Conservation (phyloP, 2,113 vertebrate genomes). For the Etheostoma cragini region DNA sequence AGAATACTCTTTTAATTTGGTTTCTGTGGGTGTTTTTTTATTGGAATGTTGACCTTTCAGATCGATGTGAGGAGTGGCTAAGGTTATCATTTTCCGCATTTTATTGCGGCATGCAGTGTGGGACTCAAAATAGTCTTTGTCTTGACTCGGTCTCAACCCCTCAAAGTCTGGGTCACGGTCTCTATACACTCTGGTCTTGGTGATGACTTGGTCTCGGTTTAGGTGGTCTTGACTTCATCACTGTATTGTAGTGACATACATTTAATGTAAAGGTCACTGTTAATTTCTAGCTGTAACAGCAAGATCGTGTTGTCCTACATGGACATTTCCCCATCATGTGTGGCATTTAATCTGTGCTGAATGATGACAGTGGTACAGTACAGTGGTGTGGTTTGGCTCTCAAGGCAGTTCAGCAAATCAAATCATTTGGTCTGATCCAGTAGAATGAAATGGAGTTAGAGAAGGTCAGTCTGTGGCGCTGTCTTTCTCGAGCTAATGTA, state of each 20-base stretch:
- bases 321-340: neutral
- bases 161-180: too few species aligned
- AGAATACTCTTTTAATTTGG: too few species aligned
- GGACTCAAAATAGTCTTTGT: too few species aligned
- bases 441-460: constrained; percentile 68
- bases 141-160: too few species aligned
- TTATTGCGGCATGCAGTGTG: too few species aligned
- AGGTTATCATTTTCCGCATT: too few species aligned
- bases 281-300: neutral
- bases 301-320: neutral
- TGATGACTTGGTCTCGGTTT: too few species aligned
- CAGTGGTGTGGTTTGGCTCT: constrained; percentile 29
- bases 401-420: constrained; percentile 38
- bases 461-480: constrained; percentile 63
- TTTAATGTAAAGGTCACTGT: neutral
- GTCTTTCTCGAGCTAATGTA: constrained; percentile 65
- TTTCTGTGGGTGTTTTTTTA: too few species aligned
- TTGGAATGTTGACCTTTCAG: too few species aligned
- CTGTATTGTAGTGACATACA: neutral
- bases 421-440: constrained; percentile 69
- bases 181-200: too few species aligned
- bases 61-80: too few species aligned
- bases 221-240: neutral
- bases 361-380: constrained; percentile 20
- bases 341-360: constrained; percentile 20